phyloP scores from a whole-genome alignment of 1,140 invertebrate genomes.

The Anastrepha obliqua region DNA sequence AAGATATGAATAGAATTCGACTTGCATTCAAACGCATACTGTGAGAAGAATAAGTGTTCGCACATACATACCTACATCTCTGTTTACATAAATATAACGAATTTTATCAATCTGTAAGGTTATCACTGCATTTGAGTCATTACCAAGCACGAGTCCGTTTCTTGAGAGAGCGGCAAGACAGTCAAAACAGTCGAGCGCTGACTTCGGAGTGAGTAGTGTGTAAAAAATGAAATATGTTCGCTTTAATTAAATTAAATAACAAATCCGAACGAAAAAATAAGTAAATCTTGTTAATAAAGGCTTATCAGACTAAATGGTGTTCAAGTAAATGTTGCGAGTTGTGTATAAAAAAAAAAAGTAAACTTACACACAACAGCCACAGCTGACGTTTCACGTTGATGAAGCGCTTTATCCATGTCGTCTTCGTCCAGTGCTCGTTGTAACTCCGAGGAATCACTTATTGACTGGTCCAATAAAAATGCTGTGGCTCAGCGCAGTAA shows the following conservation, averaged over 20 bases:
- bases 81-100: not conserved
- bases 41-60: not conserved
- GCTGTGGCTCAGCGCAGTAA: conserved; percentile 47
- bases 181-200: not conserved
- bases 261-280: not conserved
- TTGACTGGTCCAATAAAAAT: conserved; percentile 34
- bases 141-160: not conserved
- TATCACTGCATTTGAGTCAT: conserved; percentile 45
- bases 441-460: conserved; percentile 22
- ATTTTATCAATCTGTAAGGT: conserved; percentile 46
- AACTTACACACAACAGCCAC: not conserved
- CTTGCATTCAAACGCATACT: not conserved
- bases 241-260: not conserved
- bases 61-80: not conserved
- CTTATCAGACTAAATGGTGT: not conserved
- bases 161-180: not conserved
- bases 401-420: not conserved
- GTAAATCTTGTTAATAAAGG: not conserved
- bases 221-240: not conserved
- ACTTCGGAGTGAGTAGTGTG: not conserved
- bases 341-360: not conserved
- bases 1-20: not conserved
- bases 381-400: not conserved
- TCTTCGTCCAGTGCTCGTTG: not conserved
- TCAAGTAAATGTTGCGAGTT: not conserved